Evolutionary conservation across 1,140 invertebrate genomes (phyloP), one percentile per base, ranked within the genome.

Genomic region (Caenorhabditis elegans): DNA sequence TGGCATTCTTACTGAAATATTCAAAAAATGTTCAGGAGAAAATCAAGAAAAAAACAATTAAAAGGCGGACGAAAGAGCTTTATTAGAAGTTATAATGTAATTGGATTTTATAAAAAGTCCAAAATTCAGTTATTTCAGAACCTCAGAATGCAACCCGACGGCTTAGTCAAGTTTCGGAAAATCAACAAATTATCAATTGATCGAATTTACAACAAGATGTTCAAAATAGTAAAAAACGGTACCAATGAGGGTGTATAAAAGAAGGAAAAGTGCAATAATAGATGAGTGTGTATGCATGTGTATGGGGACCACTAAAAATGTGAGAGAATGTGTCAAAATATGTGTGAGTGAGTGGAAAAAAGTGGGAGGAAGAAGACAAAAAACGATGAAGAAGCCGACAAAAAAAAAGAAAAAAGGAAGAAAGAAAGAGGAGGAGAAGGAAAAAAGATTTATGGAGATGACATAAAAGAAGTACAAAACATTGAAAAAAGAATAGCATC

Each of bases 1-100:
- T 49, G 82, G 82, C 82, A 83, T 83, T 48, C 39, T 77, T 77
- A 36, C 76, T 77, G 76, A n/a, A 77, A 77, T 31, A 39, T n/a
- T n/a, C n/a, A n/a, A n/a, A n/a, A n/a, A n/a, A n/a, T n/a, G n/a
- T n/a, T n/a, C 22, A 1, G 26, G 26, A 28, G 6, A 70, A 22
- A 28, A 22, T 17, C 31, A 11, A 60, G 22, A 60, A 60, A 60
- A 24, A 3, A 34, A 60, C 6, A 34, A n/a, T n/a, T n/a, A n/a
- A n/a, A n/a, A n/a, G n/a, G n/a, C n/a, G n/a, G n/a, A n/a, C n/a
- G n/a, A n/a, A n/a, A n/a, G n/a, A n/a, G n/a, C n/a, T n/a, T n/a
- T n/a, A n/a, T n/a, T n/a, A n/a, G n/a, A n/a, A n/a, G n/a, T n/a
- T n/a, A n/a, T n/a, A n/a, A n/a, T n/a, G n/a, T n/a, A n/a, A n/a